phyloP scores from a whole-genome alignment of 2,888 invertebrate species.

The Leptogaster cylindrica region DNA sequence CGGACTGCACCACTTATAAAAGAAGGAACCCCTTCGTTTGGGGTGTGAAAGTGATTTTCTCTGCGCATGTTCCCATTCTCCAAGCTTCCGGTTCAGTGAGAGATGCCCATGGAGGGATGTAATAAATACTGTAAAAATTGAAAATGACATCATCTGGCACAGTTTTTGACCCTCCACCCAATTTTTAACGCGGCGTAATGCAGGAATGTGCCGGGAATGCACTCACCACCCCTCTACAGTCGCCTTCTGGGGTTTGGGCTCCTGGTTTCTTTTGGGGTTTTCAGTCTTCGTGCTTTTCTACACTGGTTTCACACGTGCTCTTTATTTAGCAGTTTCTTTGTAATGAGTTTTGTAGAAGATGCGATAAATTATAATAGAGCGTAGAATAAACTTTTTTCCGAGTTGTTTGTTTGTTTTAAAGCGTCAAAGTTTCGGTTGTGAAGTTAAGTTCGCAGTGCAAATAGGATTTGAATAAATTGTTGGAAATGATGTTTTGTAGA shows the following conservation, averaged over 20 bases:
- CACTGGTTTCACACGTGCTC: slow-evolving; percentile 7
- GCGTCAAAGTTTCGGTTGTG: too few species aligned
- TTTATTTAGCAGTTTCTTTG: slow-evolving; percentile 21
- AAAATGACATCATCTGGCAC: slow-evolving; percentile 37
- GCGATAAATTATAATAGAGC: too few species aligned
- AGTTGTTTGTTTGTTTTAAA: too few species aligned
- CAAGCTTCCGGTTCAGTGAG: slow-evolving; percentile 9
- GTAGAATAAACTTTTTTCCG: too few species aligned
- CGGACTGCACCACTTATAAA: too few species aligned
- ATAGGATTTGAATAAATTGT: too few species aligned
- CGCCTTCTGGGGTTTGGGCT: background rate
- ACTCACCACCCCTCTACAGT: slow-evolving; percentile 1
- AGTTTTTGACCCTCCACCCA: slow-evolving; percentile 10
- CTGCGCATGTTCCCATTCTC: slow-evolving; percentile 29
- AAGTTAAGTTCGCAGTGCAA: too few species aligned
- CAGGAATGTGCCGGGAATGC: slow-evolving; percentile 16
- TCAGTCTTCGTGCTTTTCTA: slow-evolving; percentile 17
- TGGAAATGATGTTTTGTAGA: too few species aligned
- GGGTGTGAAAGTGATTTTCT: too few species aligned
- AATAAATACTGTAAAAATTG: slow-evolving; percentile 8
- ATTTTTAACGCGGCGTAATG: background rate
- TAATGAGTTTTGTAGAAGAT: too few species aligned
- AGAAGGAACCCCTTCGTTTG: too few species aligned
- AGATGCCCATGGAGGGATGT: slow-evolving; percentile 6
- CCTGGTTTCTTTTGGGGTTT: background rate